Percentiles rank a stretch among this genome's conserved stretches.
These are phyloP conservation scores for Arge pagana DNA, from an alignment of 2,888 invertebrate genomes.

Conservation along the genomic window DNA sequence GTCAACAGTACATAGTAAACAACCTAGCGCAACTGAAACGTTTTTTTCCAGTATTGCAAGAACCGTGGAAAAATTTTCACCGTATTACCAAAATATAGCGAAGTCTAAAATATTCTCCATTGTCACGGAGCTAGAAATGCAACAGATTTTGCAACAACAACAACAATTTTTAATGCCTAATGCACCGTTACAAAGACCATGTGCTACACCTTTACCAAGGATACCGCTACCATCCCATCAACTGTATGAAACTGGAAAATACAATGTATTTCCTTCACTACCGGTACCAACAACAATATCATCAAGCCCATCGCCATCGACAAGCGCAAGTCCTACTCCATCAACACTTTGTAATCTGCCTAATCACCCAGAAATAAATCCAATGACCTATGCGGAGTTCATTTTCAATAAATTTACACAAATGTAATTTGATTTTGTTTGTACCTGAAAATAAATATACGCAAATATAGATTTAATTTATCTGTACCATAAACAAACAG, in stretches of 20 bases:
- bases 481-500: too few relatives aligned
- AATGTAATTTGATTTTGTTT: too few relatives aligned
- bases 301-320: constrained; percentile 4
- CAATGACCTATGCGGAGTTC: too few relatives aligned
- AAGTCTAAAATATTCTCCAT: constrained; percentile 25
- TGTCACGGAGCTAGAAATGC: constrained; percentile 21
- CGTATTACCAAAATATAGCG: constrained; percentile 25
- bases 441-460: too few relatives aligned
- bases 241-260: not conserved
- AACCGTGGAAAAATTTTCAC: constrained; percentile 22
- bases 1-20: not conserved
- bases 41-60: constrained; percentile 21
- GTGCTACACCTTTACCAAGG: not conserved
- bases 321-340: not conserved
- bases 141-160: constrained; percentile 23
- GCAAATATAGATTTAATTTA: too few relatives aligned
- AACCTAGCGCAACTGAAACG: constrained; percentile 8
- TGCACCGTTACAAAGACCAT: not conserved
- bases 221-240: not conserved
- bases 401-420: too few relatives aligned
- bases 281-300: too few relatives aligned
- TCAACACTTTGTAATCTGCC: not conserved
- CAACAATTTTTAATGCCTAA: constrained; percentile 5
- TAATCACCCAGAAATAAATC: too few relatives aligned
- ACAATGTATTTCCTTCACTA: not conserved